A percentile compares a stretch with the other conserved stretches of the same genome.
Conservation (phyloP, 1,140 invertebrate genomes). For the Papilio machaon region DNA sequence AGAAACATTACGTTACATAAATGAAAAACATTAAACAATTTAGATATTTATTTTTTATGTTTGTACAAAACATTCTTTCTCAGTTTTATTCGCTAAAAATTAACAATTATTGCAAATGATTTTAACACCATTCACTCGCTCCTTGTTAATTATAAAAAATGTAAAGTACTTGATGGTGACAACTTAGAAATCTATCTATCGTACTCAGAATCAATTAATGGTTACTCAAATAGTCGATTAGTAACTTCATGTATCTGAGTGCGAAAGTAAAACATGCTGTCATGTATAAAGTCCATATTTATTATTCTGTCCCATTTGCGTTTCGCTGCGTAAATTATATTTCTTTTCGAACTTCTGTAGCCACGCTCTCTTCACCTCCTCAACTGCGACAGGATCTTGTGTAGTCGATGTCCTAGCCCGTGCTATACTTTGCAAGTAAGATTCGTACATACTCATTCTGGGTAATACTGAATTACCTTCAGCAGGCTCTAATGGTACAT, state of each 20-base stretch:
- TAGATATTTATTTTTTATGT: too few relatives aligned
- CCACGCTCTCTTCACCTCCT: slow-evolving; percentile 54
- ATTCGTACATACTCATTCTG: slow-evolving; percentile 72
- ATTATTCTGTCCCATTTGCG: slow-evolving; percentile 5
- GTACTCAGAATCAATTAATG: too few relatives aligned
- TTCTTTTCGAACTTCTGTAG: slow-evolving; percentile 56
- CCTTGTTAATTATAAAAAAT: too few relatives aligned
- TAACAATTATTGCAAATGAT: too few relatives aligned
- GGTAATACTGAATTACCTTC: slow-evolving; percentile 73
- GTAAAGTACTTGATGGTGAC: too few relatives aligned
- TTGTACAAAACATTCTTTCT: too few relatives aligned
- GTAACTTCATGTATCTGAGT: too few relatives aligned
- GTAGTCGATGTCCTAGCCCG: slow-evolving; percentile 62
- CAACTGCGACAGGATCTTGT: slow-evolving; percentile 44
- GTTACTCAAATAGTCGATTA: too few relatives aligned
- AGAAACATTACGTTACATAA: neutral
- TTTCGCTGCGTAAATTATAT: neutral
- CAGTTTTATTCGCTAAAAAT: too few relatives aligned
- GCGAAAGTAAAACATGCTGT: neutral
- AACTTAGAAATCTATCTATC: too few relatives aligned
- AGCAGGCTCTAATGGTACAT: slow-evolving; percentile 71
- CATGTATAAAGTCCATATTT: slow-evolving; percentile 10
- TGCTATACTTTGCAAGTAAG: slow-evolving; percentile 67
- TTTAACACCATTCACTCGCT: too few relatives aligned
- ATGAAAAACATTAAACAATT: too few relatives aligned